Percentiles rank a stretch among this genome's conserved stretches.
Evolutionary conservation across 2,113 vertebrate species (phyloP).

Genomic region (Paradisaea rubra): DNA sequence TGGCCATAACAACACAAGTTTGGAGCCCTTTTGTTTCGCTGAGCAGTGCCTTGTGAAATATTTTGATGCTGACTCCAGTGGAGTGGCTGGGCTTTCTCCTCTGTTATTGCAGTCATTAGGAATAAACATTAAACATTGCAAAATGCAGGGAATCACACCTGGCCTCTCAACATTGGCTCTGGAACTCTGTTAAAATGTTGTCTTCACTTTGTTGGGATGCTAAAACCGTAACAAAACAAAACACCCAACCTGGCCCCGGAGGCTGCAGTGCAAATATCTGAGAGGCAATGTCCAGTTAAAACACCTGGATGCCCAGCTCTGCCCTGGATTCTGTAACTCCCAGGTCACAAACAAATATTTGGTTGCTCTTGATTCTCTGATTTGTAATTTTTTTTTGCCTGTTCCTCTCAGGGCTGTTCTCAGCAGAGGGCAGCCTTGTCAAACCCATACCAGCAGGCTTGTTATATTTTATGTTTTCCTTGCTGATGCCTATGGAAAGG

Average conservation of each 20-base stretch:
- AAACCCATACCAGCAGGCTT: background rate
- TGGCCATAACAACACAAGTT: background rate
- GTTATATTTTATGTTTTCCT: background rate
- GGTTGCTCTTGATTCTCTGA: background rate
- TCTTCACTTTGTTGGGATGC: background rate
- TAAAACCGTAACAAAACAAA: background rate
- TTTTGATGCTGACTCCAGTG: background rate
- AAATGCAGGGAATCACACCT: background rate
- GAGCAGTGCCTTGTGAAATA: background rate
- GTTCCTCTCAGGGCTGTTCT: background rate
- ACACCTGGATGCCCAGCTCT: background rate
- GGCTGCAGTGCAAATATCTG: background rate
- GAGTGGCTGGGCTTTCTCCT: background rate
- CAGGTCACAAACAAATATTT: background rate
- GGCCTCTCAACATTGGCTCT: background rate
- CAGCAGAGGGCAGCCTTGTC: conserved; percentile 52
- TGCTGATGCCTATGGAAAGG: background rate
- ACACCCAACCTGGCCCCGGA: background rate
- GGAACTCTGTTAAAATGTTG: background rate
- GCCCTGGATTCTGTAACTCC: background rate
- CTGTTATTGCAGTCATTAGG: background rate
- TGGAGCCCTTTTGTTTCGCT: background rate
- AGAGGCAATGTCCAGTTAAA: background rate
- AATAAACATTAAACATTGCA: conserved; percentile 7
- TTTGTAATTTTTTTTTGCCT: background rate